Conservation (phyloP, 1,140 invertebrate species). For the Myzus persicae region DNA sequence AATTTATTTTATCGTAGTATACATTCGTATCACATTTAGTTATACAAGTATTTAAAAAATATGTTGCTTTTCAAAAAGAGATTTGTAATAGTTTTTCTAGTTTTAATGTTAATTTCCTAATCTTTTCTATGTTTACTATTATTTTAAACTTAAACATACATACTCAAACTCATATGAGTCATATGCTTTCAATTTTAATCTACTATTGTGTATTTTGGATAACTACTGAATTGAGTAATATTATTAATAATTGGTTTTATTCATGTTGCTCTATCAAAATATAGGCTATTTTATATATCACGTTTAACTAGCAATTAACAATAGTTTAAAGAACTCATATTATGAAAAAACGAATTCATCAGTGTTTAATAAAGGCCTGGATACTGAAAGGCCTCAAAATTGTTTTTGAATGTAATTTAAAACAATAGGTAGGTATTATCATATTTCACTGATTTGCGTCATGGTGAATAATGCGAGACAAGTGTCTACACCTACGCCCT, state of each 20-base stretch:
- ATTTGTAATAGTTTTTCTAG: neutral
- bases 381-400: neutral
- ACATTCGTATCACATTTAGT: neutral
- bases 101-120: neutral
- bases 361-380: neutral
- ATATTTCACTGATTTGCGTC: neutral
- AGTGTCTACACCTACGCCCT: neutral
- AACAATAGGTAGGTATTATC: neutral
- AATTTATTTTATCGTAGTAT: neutral
- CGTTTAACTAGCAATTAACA: too few relatives aligned
- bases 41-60: neutral
- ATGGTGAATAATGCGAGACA: neutral
- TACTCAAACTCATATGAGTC: neutral
- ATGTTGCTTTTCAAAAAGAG: neutral
- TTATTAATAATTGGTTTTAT: neutral
- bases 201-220: neutral
- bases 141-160: neutral
- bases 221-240: neutral
- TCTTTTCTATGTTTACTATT: neutral
- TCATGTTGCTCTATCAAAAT: neutral
- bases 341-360: neutral
- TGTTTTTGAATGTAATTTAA: neutral
- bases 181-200: neutral
- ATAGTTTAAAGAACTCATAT: too few relatives aligned
- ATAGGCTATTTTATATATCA: neutral